Base-by-base conservation (phyloP, 2,113 vertebrate species). In the Trogon melanurus region DNA sequence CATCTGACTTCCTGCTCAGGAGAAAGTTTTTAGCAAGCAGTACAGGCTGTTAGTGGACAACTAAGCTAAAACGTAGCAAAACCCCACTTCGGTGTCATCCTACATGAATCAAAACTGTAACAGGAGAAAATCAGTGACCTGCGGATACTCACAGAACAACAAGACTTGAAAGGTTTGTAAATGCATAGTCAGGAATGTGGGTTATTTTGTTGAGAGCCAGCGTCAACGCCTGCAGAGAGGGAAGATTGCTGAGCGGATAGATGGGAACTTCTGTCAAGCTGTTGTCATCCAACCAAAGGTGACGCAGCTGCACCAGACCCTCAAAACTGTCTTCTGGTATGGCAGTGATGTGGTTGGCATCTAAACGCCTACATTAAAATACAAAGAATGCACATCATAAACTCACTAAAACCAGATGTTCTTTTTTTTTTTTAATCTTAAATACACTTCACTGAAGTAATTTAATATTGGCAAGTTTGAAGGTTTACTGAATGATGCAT, bases 221-320 rank as follows among this genome's bases (percentile, higher is more conserved):
- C 0, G 99, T 99, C 53, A 99, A 97, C 0, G 99, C 99, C 96
- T 99, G 99, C 83, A 99, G 98, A 64, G 99, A 99, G 3, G 98
- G 98, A 44, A 99, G 98, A 48, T 99, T 98, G 97, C 98, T 98
- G 80, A 99, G 98, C 0, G 99, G 99, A 7, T 85, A 96, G 41
- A 99, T 88, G 3, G 99, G 99, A 57, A 99, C 98, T 94, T 99
- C 98, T 0, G 98, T 98, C 96, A 99, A 94, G 70, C 98, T 99
- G 98, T 99, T 99, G 97, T 99, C 99, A 50, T 99, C 99, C 93
- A 99, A 81, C 99, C 99, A 99, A 64, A 99, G 98, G 97, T 99
- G 99, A 51, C 99, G 98, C 38, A 99, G 95, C 96, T 99, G 99
- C 90, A 98, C 96, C 5, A 99, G 99, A 9, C 98, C 99, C 97